Evolutionary conservation across 2,888 invertebrate species (phyloP).

Genomic region (Agrilus cyanescens): DNA sequence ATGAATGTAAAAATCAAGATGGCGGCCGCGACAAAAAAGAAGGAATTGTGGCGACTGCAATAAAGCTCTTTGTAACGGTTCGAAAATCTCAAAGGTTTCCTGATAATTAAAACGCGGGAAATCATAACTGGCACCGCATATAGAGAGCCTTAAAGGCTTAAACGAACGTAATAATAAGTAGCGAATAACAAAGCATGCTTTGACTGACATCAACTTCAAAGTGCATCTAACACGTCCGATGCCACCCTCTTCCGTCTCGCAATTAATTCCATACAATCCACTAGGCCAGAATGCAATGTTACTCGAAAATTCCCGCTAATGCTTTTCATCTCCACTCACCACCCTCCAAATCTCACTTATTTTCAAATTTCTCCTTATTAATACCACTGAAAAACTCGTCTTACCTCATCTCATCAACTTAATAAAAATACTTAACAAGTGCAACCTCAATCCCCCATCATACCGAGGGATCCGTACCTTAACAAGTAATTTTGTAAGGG

Average conservation of each 20-base stretch:
- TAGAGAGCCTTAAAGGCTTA: slow-evolving; percentile 29
- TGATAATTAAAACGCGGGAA: slow-evolving; percentile 36
- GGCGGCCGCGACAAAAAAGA: background rate
- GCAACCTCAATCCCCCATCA: no score
- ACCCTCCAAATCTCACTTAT: no score
- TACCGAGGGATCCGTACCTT: no score
- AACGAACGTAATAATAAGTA: slow-evolving; percentile 38
- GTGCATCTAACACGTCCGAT: slow-evolving; percentile 32
- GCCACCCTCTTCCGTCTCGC: slow-evolving; percentile 30
- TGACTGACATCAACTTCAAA: slow-evolving; percentile 35
- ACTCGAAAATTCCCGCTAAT: no score
- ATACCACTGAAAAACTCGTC: no score
- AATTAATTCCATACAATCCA: slow-evolving; percentile 32
- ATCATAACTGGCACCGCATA: slow-evolving; percentile 33
- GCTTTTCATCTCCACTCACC: no score
- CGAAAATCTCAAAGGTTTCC: slow-evolving; percentile 29
- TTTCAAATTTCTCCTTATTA: no score
- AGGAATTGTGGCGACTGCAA: slow-evolving; percentile 2
- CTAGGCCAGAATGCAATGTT: no score
- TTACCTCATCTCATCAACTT: no score
- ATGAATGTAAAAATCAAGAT: slow-evolving; percentile 1
- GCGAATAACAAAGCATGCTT: slow-evolving; percentile 36
- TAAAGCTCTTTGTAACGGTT: background rate
- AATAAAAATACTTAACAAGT: no score
- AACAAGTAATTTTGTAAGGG: no score